These are phyloP conservation scores for Aelia acuminata DNA, from an alignment of 2,888 invertebrate genomes.

Conservation along the genomic window DNA sequence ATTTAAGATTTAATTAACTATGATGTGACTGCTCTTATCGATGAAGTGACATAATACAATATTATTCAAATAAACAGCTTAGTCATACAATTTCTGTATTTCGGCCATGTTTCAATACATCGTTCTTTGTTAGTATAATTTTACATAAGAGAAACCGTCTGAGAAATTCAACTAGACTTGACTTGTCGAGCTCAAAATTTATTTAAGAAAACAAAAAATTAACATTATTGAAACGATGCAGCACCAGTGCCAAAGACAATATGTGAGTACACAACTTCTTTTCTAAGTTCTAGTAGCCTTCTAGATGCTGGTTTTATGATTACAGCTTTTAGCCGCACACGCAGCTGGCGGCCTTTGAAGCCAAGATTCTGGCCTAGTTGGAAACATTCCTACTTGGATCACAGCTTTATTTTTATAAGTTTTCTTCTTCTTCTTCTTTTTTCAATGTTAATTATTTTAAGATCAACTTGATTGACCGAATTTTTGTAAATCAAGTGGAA, in stretches of 20 bases:
- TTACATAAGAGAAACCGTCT: no score
- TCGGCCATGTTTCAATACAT: no score
- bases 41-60: no score
- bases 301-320: slow-evolving; percentile 37
- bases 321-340: slow-evolving; percentile 3
- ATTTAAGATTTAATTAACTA: no score
- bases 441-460: slow-evolving; percentile 24
- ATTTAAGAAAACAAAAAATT: no score
- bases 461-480: neutral
- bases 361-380: slow-evolving; percentile 44
- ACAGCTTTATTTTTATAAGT: slow-evolving; percentile 28
- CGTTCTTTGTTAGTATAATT: no score
- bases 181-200: no score
- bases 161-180: no score
- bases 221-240: neutral
- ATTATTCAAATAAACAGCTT: no score
- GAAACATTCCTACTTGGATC: slow-evolving; percentile 47
- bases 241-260: neutral
- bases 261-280: neutral
- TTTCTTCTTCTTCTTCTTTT: neutral
- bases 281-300: neutral
- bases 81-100: no score
- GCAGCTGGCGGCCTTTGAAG: neutral
- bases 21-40: no score
- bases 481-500: neutral